Conservation (phyloP, 2,113 vertebrate genomes). For the Megaceryle torquata region DNA sequence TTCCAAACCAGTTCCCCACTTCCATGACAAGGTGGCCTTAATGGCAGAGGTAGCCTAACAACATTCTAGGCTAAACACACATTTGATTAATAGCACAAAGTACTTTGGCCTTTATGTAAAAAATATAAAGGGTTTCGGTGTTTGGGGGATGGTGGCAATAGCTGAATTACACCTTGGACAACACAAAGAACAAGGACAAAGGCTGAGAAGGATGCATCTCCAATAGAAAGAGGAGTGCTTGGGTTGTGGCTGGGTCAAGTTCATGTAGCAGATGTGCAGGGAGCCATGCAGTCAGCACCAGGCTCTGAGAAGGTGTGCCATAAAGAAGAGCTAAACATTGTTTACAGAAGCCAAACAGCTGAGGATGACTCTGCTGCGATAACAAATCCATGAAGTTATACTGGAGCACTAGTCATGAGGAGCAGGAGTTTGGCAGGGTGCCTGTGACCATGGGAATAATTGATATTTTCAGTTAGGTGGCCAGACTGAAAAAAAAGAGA, state of each 20-base stretch:
- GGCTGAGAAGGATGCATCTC: not conserved
- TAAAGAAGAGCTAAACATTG: not conserved
- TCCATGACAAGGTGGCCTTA: not conserved
- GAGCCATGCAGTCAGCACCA: not conserved
- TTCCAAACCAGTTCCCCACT: not conserved
- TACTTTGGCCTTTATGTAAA: not conserved
- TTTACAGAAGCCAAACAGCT: not conserved
- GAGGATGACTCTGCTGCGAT: not conserved
- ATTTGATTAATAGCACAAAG: not conserved
- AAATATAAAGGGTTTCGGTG: not conserved
- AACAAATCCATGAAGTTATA: constrained; percentile 1
- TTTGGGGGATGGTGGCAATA: not conserved
- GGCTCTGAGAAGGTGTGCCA: not conserved
- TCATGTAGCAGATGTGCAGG: not conserved
- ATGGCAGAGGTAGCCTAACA: not conserved
- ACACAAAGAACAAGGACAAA: not conserved
- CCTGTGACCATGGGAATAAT: not conserved
- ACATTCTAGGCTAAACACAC: not conserved
- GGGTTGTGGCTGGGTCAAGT: not conserved
- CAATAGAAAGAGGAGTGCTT: not conserved
- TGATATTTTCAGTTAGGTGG: constrained; percentile 10
- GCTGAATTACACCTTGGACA: not conserved
- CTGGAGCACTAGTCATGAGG: not conserved
- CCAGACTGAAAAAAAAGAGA: not conserved
- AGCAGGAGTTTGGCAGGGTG: not conserved